Evolutionary conservation across 2,797 vertebrate species (phyloP), one percentile per base, ranked within the genome.

Genomic region (Ispidina lecontei): DNA sequence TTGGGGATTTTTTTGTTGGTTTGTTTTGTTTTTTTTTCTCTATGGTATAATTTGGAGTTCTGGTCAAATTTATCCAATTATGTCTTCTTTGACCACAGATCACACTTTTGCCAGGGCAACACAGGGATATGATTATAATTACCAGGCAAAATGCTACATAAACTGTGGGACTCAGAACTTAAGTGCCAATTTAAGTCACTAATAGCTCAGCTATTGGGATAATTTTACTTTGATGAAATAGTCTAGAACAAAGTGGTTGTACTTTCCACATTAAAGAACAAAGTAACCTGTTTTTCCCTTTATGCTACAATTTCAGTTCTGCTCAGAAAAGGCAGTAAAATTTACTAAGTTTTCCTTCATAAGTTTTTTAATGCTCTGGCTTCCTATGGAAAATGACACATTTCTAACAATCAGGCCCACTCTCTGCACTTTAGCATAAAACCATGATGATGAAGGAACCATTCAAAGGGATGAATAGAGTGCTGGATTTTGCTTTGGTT

Each of bases 31-130:
- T 49, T 51, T 51, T 52, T 52, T 52, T 52, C 63, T 81, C 33
- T 75, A 39, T 19, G 41, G 83, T 94, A 79, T 91, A 93, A 91
- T 93, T 95, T 84, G 58, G 49, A 72, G 72, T 86, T 94, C 70
- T 88, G 74, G 63, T 93, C 89, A 93, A 90, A 73, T 91, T 81
- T 76, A 93, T 70, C 62, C 79, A 83, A 51, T 2, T 6, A 69
- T 91, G 69, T 90, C 83, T 91, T 63, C 72, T 93, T 89, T 93
- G 79, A 81, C 73, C 70, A 82, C 2, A 0, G n/a, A 90, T 62
- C 62, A 84, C 68, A 46, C 43, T 96, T 83, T 54, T 90, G 68
- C n/a, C 58, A 82, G 71, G 47, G 39, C 56, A 80, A 79, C 68
- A 72, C 28, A 84, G 39, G 43, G 68, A 93, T 46, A 28, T 59